Percentiles rank a stretch among this genome's conserved stretches.
Conservation (phyloP, 2,888 invertebrate genomes). For the Balanococcus diminutus region DNA sequence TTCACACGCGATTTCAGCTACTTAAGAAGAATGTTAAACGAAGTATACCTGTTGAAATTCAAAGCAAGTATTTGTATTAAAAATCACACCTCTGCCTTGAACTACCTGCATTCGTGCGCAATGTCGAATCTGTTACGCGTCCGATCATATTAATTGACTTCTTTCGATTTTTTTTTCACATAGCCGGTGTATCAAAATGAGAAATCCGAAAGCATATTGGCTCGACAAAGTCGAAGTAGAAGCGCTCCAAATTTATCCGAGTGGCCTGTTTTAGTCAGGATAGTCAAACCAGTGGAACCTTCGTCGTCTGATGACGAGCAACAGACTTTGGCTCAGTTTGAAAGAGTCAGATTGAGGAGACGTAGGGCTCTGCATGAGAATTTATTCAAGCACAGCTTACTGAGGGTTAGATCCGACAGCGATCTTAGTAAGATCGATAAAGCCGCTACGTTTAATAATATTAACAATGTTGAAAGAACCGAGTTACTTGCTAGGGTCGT, state of each 20-base stretch:
- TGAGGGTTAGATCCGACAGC: slow-evolving; percentile 70
- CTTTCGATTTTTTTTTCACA: slow-evolving; percentile 49
- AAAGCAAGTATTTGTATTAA: slow-evolving; percentile 66
- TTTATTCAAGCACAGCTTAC: slow-evolving; percentile 55
- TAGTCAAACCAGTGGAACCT: slow-evolving; percentile 16
- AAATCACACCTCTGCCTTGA: neutral
- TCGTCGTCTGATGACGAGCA: slow-evolving; percentile 56
- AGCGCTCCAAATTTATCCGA: slow-evolving; percentile 77
- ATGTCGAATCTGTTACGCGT: neutral
- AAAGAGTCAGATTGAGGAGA: slow-evolving; percentile 59
- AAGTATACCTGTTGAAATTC: slow-evolving; percentile 80
- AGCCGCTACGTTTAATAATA: slow-evolving; percentile 70
- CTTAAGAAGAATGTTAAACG: slow-evolving; percentile 76
- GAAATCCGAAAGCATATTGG: slow-evolving; percentile 56
- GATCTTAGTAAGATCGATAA: slow-evolving; percentile 80
- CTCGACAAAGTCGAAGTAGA: slow-evolving; percentile 65
- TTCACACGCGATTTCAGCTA: slow-evolving; percentile 77
- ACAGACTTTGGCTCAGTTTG: slow-evolving; percentile 56
- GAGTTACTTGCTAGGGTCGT: slow-evolving; percentile 79
- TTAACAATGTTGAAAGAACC: slow-evolving; percentile 69
- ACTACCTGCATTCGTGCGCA: neutral
- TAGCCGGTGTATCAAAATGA: slow-evolving; percentile 75
- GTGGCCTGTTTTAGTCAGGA: slow-evolving; percentile 63
- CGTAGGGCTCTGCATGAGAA: slow-evolving; percentile 60
- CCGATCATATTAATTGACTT: neutral